Evolutionary conservation across 2,888 invertebrate genomes (phyloP).

Genomic region (Drosophila siamana): DNA sequence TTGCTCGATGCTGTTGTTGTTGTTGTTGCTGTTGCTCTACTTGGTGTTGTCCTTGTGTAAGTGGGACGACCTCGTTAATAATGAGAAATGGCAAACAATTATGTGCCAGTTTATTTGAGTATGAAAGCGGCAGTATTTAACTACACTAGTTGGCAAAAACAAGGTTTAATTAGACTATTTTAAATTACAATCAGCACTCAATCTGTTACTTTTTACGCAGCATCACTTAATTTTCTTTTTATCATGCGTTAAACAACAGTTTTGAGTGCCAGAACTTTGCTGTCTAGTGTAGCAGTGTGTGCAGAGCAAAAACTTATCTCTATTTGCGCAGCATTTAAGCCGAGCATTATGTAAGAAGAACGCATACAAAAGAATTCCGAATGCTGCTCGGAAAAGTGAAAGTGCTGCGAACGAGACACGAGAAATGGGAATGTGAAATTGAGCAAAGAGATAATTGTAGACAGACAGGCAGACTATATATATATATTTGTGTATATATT

Average conservation of each 20-base stretch:
- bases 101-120: slow-evolving; percentile 43
- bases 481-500: not conserved
- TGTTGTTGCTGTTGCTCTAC: not conserved
- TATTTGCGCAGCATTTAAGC: slow-evolving; percentile 55
- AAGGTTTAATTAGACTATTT: no score
- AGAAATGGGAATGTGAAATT: not conserved
- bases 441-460: not conserved
- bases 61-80: slow-evolving; percentile 46
- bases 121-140: slow-evolving; percentile 18
- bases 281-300: slow-evolving; percentile 1
- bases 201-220: no score
- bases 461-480: not conserved
- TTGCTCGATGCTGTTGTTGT: not conserved
- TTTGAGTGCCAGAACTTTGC: not conserved
- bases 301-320: slow-evolving; percentile 37
- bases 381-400: not conserved
- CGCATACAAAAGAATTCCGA: slow-evolving; percentile 5
- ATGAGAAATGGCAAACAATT: slow-evolving; percentile 63
- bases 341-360: slow-evolving; percentile 8
- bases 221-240: not conserved
- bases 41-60: slow-evolving; percentile 18
- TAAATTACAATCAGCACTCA: no score
- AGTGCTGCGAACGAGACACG: not conserved
- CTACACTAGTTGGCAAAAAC: slow-evolving; percentile 25
- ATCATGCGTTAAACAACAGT: not conserved